phyloP scores from a whole-genome alignment of 2,113 vertebrate species.

The Steatornis caripensis region DNA sequence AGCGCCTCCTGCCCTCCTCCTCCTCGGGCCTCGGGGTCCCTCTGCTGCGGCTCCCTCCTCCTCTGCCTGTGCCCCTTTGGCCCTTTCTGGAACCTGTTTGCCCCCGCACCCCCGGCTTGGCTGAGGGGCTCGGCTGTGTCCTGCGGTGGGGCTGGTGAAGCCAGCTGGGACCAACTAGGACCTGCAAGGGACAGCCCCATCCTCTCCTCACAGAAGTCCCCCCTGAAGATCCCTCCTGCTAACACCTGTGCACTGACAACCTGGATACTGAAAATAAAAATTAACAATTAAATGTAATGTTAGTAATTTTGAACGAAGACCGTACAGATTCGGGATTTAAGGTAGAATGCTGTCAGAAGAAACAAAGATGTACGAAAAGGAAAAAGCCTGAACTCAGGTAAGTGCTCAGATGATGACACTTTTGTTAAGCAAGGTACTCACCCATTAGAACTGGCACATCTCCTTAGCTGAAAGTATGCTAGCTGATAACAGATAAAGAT shows the following conservation, averaged over 20 bases:
- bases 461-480: not conserved
- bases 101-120: too few relatives aligned
- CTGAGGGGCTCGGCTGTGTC: too few relatives aligned
- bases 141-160: too few relatives aligned
- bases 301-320: not conserved
- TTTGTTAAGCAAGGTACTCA: not conserved
- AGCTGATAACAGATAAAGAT: not conserved
- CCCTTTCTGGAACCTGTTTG: too few relatives aligned
- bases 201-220: too few relatives aligned
- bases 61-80: too few relatives aligned
- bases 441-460: not conserved
- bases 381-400: not conserved
- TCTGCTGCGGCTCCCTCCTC: too few relatives aligned
- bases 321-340: not conserved
- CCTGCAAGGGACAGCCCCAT: too few relatives aligned
- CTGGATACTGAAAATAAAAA: not conserved
- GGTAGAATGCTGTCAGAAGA: not conserved
- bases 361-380: not conserved
- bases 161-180: too few relatives aligned
- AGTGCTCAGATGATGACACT: not conserved
- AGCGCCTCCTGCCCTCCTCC: too few relatives aligned
- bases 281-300: not conserved
- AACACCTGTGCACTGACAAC: rapidly evolving
- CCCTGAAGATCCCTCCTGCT: too few relatives aligned
- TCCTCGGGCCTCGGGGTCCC: too few relatives aligned